Evolutionary conservation across 2,113 vertebrate species (phyloP), one percentile per base, ranked within the genome.

Genomic region (Heterotilapia buettikoferi): DNA sequence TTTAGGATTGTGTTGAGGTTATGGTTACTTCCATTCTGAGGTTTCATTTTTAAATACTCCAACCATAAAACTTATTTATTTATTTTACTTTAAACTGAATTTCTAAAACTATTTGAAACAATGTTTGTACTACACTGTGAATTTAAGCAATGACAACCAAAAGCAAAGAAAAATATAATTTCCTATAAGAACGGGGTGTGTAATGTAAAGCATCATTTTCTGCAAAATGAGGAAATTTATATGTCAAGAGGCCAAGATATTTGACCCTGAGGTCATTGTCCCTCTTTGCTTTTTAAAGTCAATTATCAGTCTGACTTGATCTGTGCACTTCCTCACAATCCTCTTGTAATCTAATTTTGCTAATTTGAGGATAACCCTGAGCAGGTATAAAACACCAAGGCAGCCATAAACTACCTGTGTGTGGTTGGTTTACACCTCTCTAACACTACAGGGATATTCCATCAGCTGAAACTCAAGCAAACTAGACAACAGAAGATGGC

Each of bases 331-430:
- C 79, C 84, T 85, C 40, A 31, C 24, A 90, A 90, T 92, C 91
- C 84, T 26, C 79, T 29, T 14, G 29, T 93, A 92, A 92, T 91
- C 92, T 91, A 80, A 91, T 91, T 91, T 83, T 80, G 19, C 61
- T 84, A 90, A 84, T 91, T 87, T 93, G 43, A 76, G 86, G 86
- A 86, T 90, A 66, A 90, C 54, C 33, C 1, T 4, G 1, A 33
- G 84, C 36, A 13, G 82, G 85, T 92, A 92, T 93, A 93, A 88
- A 93, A 92, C 78, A 80, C 19, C 84, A 61, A 50, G 19, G 18
- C 13, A 59, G 57, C 7, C 50, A 83, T 40, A 68, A 68, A 66
- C 43, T 76, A 50, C 18, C 43, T 50, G 14, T 81, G 12, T 40
- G 18, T 10, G 12, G n/a, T 84, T 29, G 24, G 24, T 53, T 87